Conservation (phyloP, 2,113 vertebrate species). For the Phylloscopus trochilus region DNA sequence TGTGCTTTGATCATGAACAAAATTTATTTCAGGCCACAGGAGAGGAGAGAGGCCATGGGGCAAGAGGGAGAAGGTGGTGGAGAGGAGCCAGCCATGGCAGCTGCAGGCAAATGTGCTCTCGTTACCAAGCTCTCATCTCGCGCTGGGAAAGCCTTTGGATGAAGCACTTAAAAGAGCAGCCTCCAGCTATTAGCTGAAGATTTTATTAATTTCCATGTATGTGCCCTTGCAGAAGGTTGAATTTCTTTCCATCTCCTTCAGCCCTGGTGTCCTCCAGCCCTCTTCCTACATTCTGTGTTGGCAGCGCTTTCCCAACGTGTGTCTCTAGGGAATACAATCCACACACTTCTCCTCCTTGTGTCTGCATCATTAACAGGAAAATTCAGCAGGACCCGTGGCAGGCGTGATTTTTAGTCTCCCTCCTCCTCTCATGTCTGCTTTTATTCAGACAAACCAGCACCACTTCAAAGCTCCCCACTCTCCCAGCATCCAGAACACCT, state of each 20-base stretch:
- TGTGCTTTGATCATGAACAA: neutral
- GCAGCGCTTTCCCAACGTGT: neutral
- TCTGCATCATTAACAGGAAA: neutral
- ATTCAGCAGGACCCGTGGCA: neutral
- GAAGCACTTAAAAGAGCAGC: neutral
- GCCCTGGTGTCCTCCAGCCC: neutral
- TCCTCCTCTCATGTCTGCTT: neutral
- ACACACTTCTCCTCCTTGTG: neutral
- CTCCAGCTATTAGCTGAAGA: slow-evolving; percentile 18
- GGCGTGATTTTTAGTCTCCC: neutral
- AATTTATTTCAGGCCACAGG: neutral
- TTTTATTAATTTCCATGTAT: slow-evolving; percentile 18
- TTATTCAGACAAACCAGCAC: neutral
- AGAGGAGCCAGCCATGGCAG: neutral
- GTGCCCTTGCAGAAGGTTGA: slow-evolving; percentile 24
- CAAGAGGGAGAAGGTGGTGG: neutral
- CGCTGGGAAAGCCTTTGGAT: neutral
- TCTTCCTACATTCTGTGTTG: neutral
- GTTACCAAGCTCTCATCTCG: neutral
- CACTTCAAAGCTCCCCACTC: neutral
- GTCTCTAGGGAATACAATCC: neutral
- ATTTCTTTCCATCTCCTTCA: slow-evolving; percentile 1
- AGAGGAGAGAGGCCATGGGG: neutral
- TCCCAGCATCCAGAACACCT: neutral
- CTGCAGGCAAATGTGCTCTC: neutral